Percentiles rank a stretch among this genome's conserved stretches.
phyloP scores from a whole-genome alignment of 2,797 vertebrate genomes.

The Danionella dracula region DNA sequence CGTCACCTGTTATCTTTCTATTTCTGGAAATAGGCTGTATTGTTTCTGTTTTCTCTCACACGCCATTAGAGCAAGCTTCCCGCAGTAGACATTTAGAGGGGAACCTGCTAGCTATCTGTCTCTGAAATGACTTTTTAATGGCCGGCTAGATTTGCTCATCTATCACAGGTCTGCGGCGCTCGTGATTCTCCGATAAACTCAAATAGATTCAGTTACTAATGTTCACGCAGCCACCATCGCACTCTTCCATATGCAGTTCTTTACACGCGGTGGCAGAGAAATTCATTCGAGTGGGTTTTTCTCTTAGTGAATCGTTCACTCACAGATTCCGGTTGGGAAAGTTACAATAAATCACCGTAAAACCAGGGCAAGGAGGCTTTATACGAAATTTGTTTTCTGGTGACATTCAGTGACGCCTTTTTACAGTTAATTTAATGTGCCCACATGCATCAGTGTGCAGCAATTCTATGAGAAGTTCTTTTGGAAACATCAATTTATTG shows the following conservation, averaged over 20 bases:
- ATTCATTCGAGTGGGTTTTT: slow-evolving; percentile 27
- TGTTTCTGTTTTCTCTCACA: slow-evolving; percentile 23
- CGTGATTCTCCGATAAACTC: slow-evolving; percentile 49
- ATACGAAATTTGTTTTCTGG: background rate
- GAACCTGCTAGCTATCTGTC: slow-evolving; percentile 71
- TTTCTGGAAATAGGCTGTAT: slow-evolving; percentile 25
- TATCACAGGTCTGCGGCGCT: slow-evolving; percentile 59
- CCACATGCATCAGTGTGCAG: no score
- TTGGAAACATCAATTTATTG: no score
- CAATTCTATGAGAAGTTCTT: no score
- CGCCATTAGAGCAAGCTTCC: slow-evolving; percentile 36
- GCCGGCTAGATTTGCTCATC: slow-evolving; percentile 74
- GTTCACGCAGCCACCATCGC: background rate
- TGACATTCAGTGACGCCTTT: background rate
- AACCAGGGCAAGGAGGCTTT: background rate
- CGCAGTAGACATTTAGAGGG: slow-evolving; percentile 44
- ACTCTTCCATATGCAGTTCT: slow-evolving; percentile 9
- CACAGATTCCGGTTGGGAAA: background rate
- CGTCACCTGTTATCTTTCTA: slow-evolving; percentile 34
- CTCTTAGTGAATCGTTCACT: background rate
- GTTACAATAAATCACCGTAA: slow-evolving; percentile 1
- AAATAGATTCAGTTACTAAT: slow-evolving; percentile 46
- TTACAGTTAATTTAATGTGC: no score
- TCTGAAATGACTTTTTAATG: slow-evolving; percentile 83
- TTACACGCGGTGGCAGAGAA: background rate